These are phyloP conservation scores for Pomatorhinus ruficollis DNA, from an alignment of 2,113 vertebrate genomes.

Conservation along the genomic window DNA sequence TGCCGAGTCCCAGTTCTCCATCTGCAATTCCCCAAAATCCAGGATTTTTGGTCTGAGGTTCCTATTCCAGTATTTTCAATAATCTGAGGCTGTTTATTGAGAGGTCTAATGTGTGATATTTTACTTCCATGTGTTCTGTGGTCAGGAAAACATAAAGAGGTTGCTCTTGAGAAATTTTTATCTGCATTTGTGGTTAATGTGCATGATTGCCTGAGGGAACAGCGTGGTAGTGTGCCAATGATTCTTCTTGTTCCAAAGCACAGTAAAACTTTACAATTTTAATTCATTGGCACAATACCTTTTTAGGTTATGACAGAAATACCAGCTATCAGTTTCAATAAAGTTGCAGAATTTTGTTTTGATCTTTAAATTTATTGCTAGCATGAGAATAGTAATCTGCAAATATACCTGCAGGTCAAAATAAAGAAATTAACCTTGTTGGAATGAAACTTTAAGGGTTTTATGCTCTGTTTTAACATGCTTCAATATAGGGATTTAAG, in stretches of 20 bases:
- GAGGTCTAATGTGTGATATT: not conserved
- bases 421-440: not conserved
- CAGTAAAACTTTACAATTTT: constrained; percentile 19
- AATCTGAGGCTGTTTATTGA: not conserved
- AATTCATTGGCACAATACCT: constrained; percentile 3
- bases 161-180: constrained; percentile 29
- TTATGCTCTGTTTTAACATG: not conserved
- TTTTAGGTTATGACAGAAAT: constrained; percentile 37
- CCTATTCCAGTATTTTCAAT: not conserved
- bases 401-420: constrained; percentile 16
- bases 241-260: constrained; percentile 5
- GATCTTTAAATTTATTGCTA: constrained; percentile 38
- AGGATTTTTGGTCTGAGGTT: not conserved
- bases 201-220: constrained; percentile 17
- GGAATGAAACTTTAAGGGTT: not conserved
- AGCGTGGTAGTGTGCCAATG: not conserved
- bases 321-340: constrained; percentile 8
- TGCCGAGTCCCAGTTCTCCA: not conserved
- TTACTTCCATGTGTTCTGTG: not conserved
- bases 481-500: not conserved
- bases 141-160: not conserved
- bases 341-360: constrained; percentile 22
- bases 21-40: not conserved
- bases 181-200: constrained; percentile 21
- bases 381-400: not conserved